A percentile compares a stretch with the other conserved stretches of the same genome.
Evolutionary conservation across 2,888 invertebrate genomes (phyloP).

Genomic region (Lysandra coridon): DNA sequence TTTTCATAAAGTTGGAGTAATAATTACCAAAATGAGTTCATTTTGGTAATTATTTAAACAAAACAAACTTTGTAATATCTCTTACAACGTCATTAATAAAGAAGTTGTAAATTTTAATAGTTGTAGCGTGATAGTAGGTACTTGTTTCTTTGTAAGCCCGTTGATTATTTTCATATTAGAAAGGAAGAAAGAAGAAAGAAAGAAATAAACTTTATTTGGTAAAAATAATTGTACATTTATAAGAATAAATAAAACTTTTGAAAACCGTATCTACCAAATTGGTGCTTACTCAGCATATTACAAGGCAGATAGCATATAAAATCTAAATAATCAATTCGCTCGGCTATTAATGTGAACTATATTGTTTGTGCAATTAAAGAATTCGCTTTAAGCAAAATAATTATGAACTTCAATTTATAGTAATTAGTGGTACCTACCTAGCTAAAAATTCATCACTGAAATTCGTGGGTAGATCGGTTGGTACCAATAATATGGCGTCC

Average conservation of each 20-base stretch:
- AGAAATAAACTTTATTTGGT: too few relatives aligned
- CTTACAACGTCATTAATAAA: neutral
- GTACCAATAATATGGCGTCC: neutral
- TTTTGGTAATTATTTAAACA: neutral
- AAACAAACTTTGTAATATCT: neutral
- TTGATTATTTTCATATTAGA: constrained; percentile 3
- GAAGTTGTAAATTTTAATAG: neutral
- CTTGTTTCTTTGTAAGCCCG: neutral
- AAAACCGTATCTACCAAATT: too few relatives aligned
- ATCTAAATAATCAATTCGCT: neutral
- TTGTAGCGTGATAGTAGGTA: neutral
- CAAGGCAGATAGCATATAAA: neutral
- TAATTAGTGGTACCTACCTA: neutral
- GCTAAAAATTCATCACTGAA: neutral
- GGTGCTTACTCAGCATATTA: neutral
- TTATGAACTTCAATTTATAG: neutral
- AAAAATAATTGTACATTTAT: too few relatives aligned
- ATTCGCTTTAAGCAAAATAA: neutral
- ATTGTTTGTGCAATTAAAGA: neutral
- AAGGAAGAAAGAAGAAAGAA: too few relatives aligned
- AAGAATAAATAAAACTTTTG: too few relatives aligned
- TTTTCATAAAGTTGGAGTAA: neutral
- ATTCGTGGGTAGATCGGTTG: neutral
- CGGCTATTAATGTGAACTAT: neutral
- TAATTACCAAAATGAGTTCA: neutral